A percentile compares a stretch with the other conserved stretches of the same genome.
Conservation (phyloP, 2,888 invertebrate species). For the Eledone cirrhosa region DNA sequence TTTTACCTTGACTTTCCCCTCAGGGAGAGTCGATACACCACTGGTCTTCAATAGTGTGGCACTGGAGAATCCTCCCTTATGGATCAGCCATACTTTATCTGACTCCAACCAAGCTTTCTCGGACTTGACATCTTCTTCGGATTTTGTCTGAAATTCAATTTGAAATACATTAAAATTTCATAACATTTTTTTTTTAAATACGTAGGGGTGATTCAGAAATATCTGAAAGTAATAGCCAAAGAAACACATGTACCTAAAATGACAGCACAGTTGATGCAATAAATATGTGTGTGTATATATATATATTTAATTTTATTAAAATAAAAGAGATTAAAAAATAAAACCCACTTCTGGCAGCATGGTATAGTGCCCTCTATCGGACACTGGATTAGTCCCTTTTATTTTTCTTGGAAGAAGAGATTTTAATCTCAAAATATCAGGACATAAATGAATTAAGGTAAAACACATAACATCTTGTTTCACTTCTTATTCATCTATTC, state of each 20-base stretch:
- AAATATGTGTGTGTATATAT: no score
- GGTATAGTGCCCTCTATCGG: no score
- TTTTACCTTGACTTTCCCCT: conserved; percentile 76
- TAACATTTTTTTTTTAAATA: background rate
- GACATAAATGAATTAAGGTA: no score
- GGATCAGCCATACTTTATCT: conserved; percentile 87
- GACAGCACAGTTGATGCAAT: no score
- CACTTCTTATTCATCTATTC: no score
- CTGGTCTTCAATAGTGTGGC: conserved; percentile 69
- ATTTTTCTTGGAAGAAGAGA: no score
- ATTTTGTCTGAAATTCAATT: conserved; percentile 72
- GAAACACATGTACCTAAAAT: background rate
- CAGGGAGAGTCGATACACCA: conserved; percentile 55
- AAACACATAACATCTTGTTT: no score
- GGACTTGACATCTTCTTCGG: conserved; percentile 75
- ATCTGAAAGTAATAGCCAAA: background rate
- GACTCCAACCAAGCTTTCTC: conserved; percentile 78
- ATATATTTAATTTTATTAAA: no score
- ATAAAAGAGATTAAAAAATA: no score
- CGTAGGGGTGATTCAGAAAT: background rate
- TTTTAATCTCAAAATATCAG: no score
- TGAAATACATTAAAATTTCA: background rate
- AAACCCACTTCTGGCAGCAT: no score
- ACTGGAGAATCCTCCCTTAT: conserved; percentile 90
- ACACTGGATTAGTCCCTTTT: no score